Evolutionary conservation across 2,888 invertebrate genomes (phyloP).

Genomic region (Eilema sororculum): DNA sequence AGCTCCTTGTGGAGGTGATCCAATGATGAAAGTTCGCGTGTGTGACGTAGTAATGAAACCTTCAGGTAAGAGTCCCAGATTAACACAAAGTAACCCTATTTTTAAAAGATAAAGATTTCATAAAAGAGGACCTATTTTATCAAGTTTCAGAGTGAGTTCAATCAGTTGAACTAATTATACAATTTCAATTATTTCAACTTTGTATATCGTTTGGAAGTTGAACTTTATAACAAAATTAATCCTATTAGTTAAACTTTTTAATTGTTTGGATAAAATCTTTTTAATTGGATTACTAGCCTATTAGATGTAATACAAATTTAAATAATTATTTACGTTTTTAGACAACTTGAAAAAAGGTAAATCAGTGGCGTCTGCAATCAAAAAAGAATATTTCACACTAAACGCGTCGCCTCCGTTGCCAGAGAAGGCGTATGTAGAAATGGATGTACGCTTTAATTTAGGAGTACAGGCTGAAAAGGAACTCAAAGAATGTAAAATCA

Average conservation of each 20-base stretch:
- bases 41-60: constrained; percentile 4
- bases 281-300: not conserved
- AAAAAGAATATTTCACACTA: not conserved
- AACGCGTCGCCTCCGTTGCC: not conserved
- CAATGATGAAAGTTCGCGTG: not conserved
- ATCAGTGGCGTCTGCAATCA: not conserved
- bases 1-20: not conserved
- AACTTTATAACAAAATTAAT: not conserved
- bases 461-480: not conserved
- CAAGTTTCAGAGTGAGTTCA: not conserved
- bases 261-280: not conserved
- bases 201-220: not conserved
- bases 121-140: not conserved
- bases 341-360: not conserved
- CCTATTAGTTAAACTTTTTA: not conserved
- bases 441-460: constrained; percentile 7
- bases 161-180: not conserved
- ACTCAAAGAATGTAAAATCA: not conserved
- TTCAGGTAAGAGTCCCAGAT: constrained; percentile 7
- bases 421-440: not conserved
- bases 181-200: not conserved
- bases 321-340: not conserved
- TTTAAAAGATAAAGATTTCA: not conserved
- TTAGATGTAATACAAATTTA: not conserved
- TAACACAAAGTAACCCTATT: too few species aligned